A percentile compares a stretch with the other conserved stretches of the same genome.
Conservation (phyloP, 2,113 vertebrate genomes). For the Ciconia stormi region DNA sequence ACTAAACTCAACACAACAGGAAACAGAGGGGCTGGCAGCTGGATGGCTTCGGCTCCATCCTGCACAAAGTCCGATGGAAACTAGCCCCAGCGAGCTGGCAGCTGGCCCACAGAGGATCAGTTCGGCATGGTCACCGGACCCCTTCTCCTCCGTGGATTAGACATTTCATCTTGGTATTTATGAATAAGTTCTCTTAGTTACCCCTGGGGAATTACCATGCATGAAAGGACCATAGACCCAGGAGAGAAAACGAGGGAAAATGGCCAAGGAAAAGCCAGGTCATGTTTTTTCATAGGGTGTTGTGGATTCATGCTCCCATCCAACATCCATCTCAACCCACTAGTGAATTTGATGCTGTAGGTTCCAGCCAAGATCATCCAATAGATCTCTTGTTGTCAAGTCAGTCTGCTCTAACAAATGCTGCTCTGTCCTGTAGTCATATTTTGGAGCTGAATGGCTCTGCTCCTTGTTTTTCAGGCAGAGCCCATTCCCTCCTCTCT, state of each 20-base stretch:
- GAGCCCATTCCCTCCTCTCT: neutral
- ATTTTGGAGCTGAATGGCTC: neutral
- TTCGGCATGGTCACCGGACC: neutral
- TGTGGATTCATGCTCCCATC: neutral
- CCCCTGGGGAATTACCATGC: neutral
- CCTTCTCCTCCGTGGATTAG: neutral
- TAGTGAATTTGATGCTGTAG: neutral
- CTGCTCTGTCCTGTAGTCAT: neutral
- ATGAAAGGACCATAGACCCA: neutral
- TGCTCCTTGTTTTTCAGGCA: neutral
- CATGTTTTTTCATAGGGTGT: neutral
- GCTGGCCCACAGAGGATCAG: neutral
- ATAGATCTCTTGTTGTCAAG: constrained; percentile 5
- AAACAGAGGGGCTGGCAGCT: neutral
- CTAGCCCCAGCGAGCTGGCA: neutral
- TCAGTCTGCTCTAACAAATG: neutral
- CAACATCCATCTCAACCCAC: neutral
- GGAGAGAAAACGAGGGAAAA: neutral
- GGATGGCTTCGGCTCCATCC: neutral
- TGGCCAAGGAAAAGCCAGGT: neutral
- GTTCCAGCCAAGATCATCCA: neutral
- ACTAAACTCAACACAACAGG: constrained; percentile 18
- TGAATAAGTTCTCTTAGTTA: neutral
- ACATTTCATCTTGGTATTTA: neutral
- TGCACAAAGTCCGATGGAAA: neutral